Evolutionary conservation across 2,113 vertebrate genomes (phyloP), one percentile per base, ranked within the genome.

Genomic region (Lagopus leucura): DNA sequence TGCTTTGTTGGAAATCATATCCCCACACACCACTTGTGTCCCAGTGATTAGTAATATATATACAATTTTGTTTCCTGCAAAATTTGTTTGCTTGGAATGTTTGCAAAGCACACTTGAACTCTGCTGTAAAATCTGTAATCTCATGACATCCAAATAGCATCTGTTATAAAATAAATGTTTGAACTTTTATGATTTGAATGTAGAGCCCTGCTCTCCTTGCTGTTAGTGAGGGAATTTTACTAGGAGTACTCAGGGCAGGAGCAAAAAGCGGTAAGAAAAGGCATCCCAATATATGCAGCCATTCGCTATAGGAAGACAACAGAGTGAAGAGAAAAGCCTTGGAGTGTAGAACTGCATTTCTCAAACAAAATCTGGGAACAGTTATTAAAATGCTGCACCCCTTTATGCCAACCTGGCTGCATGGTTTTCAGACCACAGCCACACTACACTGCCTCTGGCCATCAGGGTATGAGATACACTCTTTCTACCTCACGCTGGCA

Each of bases 41-140:
- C 42, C 70, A 72, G 65, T 86, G 24, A 81, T 90, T 64, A 95
- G 65, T 77, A 74, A 90, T 81, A 83, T 38, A 86, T 63, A 86
- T 63, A 67, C 0, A 1, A 79, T 93, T 76, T 55, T 42, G 11
- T 83, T 92, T 88, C 43, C 50, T 81, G 60, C 61, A 67, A 82
- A 54, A 16, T 74, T 80, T 90, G 60, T 94, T 94, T 83, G 55
- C 72, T 88, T 88, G 36, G 45, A 19, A 63, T 92, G 21, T 92
- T 88, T 94, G 69, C 50, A 70, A 83, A 88, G 50, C 70, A 63
- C 6, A 4, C n/a, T 36, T 8, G 13, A 83, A 77, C 52, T 17
- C 32, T 20, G 5, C 82, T 70, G 45, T 66, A 73, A 88, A 94
- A 70, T 76, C 50, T 43, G 24, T 63, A 83, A 73, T 77, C 4